phyloP scores from a whole-genome alignment of 2,113 vertebrate genomes.

The Megaleporinus macrocephalus region DNA sequence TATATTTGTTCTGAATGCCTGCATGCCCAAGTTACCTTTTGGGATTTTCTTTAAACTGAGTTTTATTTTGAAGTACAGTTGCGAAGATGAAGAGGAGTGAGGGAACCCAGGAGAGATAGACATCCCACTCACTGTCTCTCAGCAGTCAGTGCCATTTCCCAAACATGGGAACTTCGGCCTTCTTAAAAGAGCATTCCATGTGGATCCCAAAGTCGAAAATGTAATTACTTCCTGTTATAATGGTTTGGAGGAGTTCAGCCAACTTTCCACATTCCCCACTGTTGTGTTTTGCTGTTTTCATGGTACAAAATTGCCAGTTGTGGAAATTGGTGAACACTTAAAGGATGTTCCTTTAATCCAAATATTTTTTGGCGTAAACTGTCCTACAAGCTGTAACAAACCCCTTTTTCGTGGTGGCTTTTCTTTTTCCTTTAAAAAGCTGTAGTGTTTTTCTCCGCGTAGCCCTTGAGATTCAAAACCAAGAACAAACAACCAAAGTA shows the following conservation, averaged over 20 bases:
- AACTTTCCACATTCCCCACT: neutral
- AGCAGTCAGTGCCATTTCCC: neutral
- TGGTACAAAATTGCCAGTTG: neutral
- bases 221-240: neutral
- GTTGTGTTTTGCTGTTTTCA: neutral
- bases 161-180: neutral
- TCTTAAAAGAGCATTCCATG: neutral
- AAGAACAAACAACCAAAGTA: slow-evolving; percentile 3
- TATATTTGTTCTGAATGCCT: neutral
- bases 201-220: neutral
- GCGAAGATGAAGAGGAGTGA: neutral
- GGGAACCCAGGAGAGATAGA: neutral
- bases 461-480: neutral
- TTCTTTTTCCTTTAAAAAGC: neutral
- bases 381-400: neutral
- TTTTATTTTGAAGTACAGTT: neutral
- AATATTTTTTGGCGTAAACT: neutral
- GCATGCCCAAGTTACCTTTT: neutral
- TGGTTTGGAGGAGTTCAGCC: neutral
- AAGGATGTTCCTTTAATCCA: neutral
- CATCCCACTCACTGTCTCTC: neutral
- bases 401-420: neutral
- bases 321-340: neutral
- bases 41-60: neutral
- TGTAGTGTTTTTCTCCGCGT: neutral